Percentiles rank a stretch among this genome's conserved stretches.
Conservation (phyloP, 2,113 vertebrate species). For the Phylloscopus trochilus region DNA sequence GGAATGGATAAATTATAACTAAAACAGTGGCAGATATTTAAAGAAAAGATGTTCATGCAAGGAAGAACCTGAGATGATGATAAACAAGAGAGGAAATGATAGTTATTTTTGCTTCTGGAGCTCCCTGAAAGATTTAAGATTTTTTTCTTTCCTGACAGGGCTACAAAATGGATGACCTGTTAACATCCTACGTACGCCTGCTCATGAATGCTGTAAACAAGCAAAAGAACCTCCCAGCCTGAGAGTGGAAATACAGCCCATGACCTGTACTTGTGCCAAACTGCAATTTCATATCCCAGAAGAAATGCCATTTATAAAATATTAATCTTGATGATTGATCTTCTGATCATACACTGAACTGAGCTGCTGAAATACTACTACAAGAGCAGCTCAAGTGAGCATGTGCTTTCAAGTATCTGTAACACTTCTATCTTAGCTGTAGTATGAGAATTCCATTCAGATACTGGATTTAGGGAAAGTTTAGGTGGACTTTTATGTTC, state of each 20-base stretch:
- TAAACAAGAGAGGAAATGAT: neutral
- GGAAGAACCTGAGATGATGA: neutral
- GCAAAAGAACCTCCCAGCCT: slow-evolving; percentile 59
- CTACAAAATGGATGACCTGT: slow-evolving; percentile 97
- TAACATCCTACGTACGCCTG: slow-evolving; percentile 89
- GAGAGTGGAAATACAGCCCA: neutral
- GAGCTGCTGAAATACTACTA: neutral
- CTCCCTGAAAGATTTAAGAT: neutral
- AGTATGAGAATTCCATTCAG: neutral
- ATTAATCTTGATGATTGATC: neutral
- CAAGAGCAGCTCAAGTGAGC: neutral
- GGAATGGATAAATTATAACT: neutral
- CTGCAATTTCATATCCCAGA: neutral
- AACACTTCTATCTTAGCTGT: neutral
- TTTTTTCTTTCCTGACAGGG: slow-evolving; percentile 76
- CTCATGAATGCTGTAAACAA: slow-evolving; percentile 73
- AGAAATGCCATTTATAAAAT: neutral
- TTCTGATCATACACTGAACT: neutral
- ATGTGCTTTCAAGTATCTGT: neutral
- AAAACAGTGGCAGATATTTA: neutral
- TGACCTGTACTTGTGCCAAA: neutral
- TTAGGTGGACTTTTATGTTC: neutral
- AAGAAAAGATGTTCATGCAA: neutral
- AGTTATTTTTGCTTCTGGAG: neutral
- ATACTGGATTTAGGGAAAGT: neutral